A percentile compares a stretch with the other conserved stretches of the same genome.
Evolutionary conservation across 23 tunicate genomes (phyloP).

Genomic region (Halocynthia roretzi): DNA sequence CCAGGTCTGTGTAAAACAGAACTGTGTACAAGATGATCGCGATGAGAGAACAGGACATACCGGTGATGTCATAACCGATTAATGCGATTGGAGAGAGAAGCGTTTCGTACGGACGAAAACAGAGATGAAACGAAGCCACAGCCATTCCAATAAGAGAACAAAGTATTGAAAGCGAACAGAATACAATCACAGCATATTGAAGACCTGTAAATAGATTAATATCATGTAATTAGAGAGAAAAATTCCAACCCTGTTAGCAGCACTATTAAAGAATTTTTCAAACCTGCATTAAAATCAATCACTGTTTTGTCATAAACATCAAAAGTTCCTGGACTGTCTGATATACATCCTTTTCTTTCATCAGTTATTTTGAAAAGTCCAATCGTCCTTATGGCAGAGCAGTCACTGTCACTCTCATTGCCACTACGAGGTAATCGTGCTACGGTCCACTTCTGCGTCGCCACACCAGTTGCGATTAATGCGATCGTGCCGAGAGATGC

Average conservation of each 20-base stretch:
- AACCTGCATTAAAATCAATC: too few species aligned
- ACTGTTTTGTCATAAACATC: too few species aligned
- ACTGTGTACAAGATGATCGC: slow-evolving; percentile 13
- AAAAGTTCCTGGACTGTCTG: too few species aligned
- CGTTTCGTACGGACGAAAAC: slow-evolving; percentile 44
- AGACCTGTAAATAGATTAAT: neutral
- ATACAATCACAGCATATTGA: slow-evolving; percentile 24
- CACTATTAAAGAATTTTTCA: too few species aligned
- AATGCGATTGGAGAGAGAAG: slow-evolving; percentile 41
- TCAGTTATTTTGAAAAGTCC: slow-evolving; percentile 11
- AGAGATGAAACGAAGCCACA: slow-evolving; percentile 41
- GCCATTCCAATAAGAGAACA: slow-evolving; percentile 20
- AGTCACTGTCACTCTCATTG: neutral
- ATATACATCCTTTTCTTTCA: too few species aligned
- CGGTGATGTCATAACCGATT: slow-evolving; percentile 19
- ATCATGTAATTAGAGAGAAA: too few species aligned
- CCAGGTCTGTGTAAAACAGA: slow-evolving; percentile 10
- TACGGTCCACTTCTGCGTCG: slow-evolving; percentile 6
- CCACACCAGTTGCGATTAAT: slow-evolving; percentile 12
- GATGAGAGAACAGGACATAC: neutral
- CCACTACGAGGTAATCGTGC: neutral
- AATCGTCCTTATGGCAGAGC: slow-evolving; percentile 3
- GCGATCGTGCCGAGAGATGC: slow-evolving; percentile 11
- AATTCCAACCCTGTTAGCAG: too few species aligned
- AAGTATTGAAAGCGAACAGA: slow-evolving; percentile 24